Evolutionary conservation across 1,140 invertebrate genomes (phyloP).

Genomic region (Drosophila tristis): DNA sequence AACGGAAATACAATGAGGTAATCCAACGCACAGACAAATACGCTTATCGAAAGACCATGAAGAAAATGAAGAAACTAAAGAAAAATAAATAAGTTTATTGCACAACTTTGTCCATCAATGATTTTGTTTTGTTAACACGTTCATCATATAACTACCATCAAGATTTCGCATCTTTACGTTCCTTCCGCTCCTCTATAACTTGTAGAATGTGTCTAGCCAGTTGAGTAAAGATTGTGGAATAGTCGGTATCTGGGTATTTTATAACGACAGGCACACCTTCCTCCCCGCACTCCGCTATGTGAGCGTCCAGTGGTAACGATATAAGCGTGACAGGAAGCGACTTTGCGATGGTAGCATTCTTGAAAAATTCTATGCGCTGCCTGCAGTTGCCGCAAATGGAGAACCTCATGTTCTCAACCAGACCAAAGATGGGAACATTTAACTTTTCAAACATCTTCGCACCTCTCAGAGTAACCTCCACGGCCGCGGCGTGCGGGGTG

Average conservation of each 20-base stretch:
- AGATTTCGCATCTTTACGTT: too few relatives aligned
- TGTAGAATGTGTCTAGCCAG: conserved; percentile 44
- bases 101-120: background rate
- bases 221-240: conserved; percentile 59
- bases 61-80: conserved; percentile 81
- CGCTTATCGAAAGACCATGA: conserved; percentile 65
- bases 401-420: conserved; percentile 94
- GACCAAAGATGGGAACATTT: conserved; percentile 91
- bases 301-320: conserved; percentile 90
- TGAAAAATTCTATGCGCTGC: conserved; percentile 87
- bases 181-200: too few relatives aligned
- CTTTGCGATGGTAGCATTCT: conserved; percentile 80
- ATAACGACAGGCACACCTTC: conserved; percentile 91
- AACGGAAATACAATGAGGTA: conserved; percentile 92
- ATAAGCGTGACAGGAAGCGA: conserved; percentile 85
- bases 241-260: conserved; percentile 86
- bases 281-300: conserved; percentile 90
- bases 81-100: conserved; percentile 63
- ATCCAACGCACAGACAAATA: conserved; percentile 89
- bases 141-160: too few relatives aligned
- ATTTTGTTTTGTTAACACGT: too few relatives aligned
- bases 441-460: conserved; percentile 92
- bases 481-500: conserved; percentile 92
- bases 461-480: conserved; percentile 92
- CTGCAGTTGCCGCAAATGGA: conserved; percentile 90